Base-by-base conservation (phyloP, 2,888 invertebrate genomes). In the Diarsia mendica region DNA sequence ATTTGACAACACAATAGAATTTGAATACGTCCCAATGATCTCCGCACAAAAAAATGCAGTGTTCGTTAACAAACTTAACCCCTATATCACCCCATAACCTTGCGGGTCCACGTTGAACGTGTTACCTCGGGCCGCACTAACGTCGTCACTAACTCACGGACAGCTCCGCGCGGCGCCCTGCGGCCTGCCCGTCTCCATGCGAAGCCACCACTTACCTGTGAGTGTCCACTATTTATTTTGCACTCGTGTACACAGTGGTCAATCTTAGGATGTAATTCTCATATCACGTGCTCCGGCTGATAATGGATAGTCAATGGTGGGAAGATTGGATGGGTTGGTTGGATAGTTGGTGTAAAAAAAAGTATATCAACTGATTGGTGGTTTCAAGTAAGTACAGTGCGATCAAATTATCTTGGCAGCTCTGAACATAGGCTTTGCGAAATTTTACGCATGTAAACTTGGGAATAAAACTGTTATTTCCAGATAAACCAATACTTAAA, bases 181-280 rank as follows among this genome's bases (percentile, higher is more conserved):
- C 85, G 90, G 91, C 77, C 91, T 90, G 85, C 91, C 93, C 51
- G 88, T 90, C 76, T 84, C 92, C 67, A 89, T 90, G 90, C 91
- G 95, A 76, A 91, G 78, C 80, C 92, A 93, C 63, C 90, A 91
- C n/a, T 84, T 91, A 75, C 91, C 92, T 60, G 95, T 95, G 89
- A 95, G 95, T 95, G 80, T 82, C 71, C 69, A 77, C 69, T 70
- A 18, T 85, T 73, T 78, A 60, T 70, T 67, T 77, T 3, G 61
- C 73, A 63, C 48, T 65, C 72, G 48, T 70, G 67, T 77, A 65
- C 67, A 72, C 68, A 73, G 65, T 80, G 80, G 77, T 82, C 82
- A 20, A 74, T 2, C 0, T 51, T 69, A 1, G 18, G 18, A 48
- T n/a, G 20, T n/a, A 20, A 11, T 46, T 23, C 18, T 5, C 6